phyloP scores from a whole-genome alignment of 1,140 invertebrate genomes.

The Metopolophium dirhodum region DNA sequence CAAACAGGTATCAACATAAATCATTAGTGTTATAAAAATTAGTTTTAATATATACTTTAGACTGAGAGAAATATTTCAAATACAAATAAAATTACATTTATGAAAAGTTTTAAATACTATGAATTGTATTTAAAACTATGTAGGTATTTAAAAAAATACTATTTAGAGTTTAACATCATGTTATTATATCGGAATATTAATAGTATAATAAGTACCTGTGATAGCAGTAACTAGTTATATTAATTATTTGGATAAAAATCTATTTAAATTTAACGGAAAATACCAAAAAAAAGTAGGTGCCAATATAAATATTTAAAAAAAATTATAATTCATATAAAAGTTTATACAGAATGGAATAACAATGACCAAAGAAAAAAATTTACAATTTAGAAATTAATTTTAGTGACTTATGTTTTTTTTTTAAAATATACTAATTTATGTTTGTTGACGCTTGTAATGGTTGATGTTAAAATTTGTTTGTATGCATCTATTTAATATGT shows the following conservation, averaged over 20 bases:
- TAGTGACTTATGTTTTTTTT: not conserved
- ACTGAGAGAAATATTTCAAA: not conserved
- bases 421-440: no score
- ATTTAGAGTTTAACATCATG: no score
- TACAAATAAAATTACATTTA: not conserved
- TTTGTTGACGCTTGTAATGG: no score
- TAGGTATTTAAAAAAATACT: no score
- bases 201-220: not conserved
- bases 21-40: not conserved
- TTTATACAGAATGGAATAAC: not conserved
- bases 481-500: no score
- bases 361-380: not conserved
- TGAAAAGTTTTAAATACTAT: not conserved
- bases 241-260: no score
- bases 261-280: no score
- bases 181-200: no score
- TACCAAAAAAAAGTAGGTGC: no score
- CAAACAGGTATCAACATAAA: not conserved
- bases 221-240: no score
- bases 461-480: no score
- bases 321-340: not conserved
- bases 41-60: not conserved
- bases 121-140: no score
- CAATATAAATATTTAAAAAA: not conserved
- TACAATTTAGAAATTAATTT: not conserved